These are phyloP conservation scores for Leuciscus idus DNA, from an alignment of 2,113 vertebrate genomes.

Conservation along the genomic window DNA sequence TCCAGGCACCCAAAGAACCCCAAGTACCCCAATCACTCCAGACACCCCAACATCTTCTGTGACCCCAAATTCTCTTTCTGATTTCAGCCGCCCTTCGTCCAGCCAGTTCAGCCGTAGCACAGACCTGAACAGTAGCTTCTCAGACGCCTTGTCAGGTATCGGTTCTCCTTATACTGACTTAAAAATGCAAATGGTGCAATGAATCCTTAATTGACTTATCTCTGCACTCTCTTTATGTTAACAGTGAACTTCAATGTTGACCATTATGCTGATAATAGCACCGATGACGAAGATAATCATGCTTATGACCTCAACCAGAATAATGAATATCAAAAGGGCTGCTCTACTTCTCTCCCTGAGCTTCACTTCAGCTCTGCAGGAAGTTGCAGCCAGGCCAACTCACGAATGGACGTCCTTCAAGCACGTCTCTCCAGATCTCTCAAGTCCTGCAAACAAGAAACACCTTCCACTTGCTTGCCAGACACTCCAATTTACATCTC, in stretches of 20 bases:
- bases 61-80: slow-evolving; percentile 54
- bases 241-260: slow-evolving; percentile 49
- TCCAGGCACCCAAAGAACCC: slow-evolving; percentile 35
- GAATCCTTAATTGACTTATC: neutral
- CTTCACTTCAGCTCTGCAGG: slow-evolving; percentile 49
- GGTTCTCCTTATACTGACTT: neutral
- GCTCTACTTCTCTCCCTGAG: slow-evolving; percentile 48
- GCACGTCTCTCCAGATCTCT: slow-evolving; percentile 6
- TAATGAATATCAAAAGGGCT: slow-evolving; percentile 29
- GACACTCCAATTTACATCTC: neutral
- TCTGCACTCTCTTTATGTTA: slow-evolving; percentile 42
- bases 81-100: slow-evolving; percentile 54
- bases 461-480: neutral
- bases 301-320: neutral
- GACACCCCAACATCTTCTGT: slow-evolving; percentile 29
- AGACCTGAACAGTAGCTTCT: slow-evolving; percentile 56
- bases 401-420: neutral
- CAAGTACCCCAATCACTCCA: slow-evolving; percentile 39
- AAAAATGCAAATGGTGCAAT: neutral
- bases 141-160: slow-evolving; percentile 59
- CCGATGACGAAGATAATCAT: slow-evolving; percentile 25
- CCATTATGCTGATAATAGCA: neutral
- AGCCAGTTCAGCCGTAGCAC: slow-evolving; percentile 63
- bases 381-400: slow-evolving; percentile 13
- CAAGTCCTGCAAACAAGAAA: slow-evolving; percentile 30